A percentile compares a stretch with the other conserved stretches of the same genome.
Conservation (phyloP, 2,113 vertebrate genomes). For the Gymnarchus niloticus region DNA sequence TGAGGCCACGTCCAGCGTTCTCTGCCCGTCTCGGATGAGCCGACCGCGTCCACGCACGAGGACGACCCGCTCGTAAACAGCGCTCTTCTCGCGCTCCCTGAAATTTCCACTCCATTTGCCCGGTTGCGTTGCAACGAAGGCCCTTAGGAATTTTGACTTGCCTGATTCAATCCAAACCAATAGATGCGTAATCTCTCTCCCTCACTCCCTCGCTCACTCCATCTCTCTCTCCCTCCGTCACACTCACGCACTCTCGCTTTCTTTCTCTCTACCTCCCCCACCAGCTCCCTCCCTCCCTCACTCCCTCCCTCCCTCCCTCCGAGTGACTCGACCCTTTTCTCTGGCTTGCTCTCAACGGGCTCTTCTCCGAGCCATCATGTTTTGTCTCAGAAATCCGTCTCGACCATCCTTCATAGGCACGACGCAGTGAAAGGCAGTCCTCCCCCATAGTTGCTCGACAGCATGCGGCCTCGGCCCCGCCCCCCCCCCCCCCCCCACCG, state of each 20-base stretch:
- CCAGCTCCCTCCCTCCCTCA: constrained; percentile 27
- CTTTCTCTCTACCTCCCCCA: constrained; percentile 30
- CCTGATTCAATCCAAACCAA: constrained; percentile 60
- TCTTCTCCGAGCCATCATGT: constrained; percentile 67
- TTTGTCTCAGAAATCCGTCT: constrained; percentile 62
- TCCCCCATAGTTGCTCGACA: constrained; percentile 23
- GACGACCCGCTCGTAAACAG: neutral
- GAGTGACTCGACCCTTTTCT: constrained; percentile 25
- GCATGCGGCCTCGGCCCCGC: constrained; percentile 34
- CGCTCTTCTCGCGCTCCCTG: constrained; percentile 35
- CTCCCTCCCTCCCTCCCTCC: neutral
- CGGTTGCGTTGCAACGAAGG: constrained; percentile 55
- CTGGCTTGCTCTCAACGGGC: constrained; percentile 45
- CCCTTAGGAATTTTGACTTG: constrained; percentile 62
- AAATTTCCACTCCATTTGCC: constrained; percentile 55
- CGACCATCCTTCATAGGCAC: constrained; percentile 54
- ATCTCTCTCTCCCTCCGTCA: constrained; percentile 12
- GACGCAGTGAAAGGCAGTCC: constrained; percentile 44
- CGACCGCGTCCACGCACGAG: neutral
- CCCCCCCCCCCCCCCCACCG: constrained; percentile 41
- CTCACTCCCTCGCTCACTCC: constrained; percentile 43
- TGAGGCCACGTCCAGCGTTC: neutral
- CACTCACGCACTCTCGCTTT: neutral
- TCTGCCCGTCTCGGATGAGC: neutral
- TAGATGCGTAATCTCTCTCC: constrained; percentile 58